Conservation (phyloP, 2,113 vertebrate species). For the Halcyon senegalensis region DNA sequence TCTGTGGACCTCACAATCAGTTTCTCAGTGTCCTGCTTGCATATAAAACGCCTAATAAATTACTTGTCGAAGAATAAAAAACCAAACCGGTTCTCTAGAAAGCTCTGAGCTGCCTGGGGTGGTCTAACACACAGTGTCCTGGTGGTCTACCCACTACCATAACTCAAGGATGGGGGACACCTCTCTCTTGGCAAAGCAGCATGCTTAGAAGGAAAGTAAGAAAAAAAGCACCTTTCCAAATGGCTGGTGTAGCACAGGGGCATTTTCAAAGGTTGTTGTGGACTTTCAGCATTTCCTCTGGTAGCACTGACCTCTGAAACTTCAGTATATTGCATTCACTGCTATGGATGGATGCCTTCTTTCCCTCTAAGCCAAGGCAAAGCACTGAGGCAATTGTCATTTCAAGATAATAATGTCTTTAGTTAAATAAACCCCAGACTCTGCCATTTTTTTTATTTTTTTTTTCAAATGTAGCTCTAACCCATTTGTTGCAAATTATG, state of each 20-base stretch:
- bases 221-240: neutral
- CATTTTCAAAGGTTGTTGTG: neutral
- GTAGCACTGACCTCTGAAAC: neutral
- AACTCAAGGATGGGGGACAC: neutral
- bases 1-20: neutral
- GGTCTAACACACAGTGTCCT: neutral
- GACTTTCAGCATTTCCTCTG: neutral
- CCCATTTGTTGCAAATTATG: slow-evolving; percentile 37
- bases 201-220: neutral
- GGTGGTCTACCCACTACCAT: accelerated
- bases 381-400: neutral
- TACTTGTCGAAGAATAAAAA: neutral
- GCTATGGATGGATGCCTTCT: neutral
- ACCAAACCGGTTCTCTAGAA: neutral
- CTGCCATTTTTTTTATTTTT: neutral
- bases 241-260: neutral
- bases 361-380: neutral
- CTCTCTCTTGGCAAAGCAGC: neutral
- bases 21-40: neutral
- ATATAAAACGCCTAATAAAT: neutral
- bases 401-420: slow-evolving; percentile 4
- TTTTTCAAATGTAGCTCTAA: neutral
- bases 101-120: neutral
- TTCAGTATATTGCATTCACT: neutral
- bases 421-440: slow-evolving; percentile 12